Evolutionary conservation across 2,113 vertebrate species (phyloP).

Genomic region (Forbesichthys papilliferus): DNA sequence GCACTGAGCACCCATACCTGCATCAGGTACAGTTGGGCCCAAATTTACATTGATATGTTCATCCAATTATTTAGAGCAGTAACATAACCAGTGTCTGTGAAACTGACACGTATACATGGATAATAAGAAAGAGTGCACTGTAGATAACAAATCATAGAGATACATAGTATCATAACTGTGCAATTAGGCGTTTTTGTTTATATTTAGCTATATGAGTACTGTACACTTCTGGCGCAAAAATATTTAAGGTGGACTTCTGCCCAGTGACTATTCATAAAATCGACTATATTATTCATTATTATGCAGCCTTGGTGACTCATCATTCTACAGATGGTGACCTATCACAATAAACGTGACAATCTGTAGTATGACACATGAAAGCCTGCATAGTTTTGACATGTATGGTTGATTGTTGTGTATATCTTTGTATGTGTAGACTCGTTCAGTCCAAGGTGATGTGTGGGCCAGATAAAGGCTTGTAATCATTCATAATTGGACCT

Average conservation of each 20-base stretch:
- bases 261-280: background rate
- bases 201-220: too few species aligned
- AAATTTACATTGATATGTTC: too few species aligned
- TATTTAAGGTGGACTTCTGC: background rate
- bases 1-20: too few species aligned
- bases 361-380: background rate
- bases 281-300: conserved; percentile 16
- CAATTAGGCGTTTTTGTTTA: background rate
- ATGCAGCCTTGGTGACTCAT: conserved; percentile 17
- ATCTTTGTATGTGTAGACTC: background rate
- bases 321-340: conserved; percentile 21
- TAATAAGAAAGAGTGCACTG: conserved; percentile 2
- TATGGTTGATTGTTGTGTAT: conserved; percentile 15
- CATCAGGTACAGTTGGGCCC: too few species aligned
- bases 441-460: conserved; percentile 21
- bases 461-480: conserved; percentile 5
- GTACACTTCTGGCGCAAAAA: background rate
- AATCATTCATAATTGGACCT: conserved; percentile 12
- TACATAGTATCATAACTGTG: too few species aligned
- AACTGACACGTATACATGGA: background rate
- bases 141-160: background rate
- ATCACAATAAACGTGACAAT: conserved; percentile 7
- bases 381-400: conserved; percentile 21
- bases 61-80: too few species aligned
- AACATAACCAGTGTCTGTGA: too few species aligned